A percentile compares a stretch with the other conserved stretches of the same genome.
Conservation (phyloP, 2,797 vertebrate genomes). For the Vespertilio murinus region DNA sequence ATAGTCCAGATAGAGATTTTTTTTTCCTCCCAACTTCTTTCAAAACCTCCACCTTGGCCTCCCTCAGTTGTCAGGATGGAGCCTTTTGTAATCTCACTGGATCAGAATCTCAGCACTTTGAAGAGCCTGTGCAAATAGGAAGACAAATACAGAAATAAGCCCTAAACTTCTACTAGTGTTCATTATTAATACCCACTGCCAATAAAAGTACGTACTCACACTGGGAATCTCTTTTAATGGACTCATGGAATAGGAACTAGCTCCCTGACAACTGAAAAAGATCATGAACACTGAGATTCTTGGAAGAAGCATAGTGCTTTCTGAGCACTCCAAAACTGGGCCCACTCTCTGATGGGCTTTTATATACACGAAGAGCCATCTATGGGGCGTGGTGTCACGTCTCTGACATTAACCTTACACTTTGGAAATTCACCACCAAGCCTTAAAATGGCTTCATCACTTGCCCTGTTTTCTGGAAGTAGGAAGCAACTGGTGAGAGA, state of each 20-base stretch:
- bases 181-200: background rate
- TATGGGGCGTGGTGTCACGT: background rate
- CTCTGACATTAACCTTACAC: background rate
- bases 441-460: background rate
- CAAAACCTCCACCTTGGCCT: background rate
- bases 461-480: background rate
- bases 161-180: background rate
- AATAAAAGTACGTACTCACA: background rate
- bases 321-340: background rate
- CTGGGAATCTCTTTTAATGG: background rate
- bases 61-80: no score
- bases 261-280: background rate
- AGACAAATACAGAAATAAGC: background rate
- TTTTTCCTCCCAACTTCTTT: background rate
- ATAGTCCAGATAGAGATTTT: background rate
- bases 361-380: background rate
- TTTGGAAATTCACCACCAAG: background rate
- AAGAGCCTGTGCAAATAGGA: background rate
- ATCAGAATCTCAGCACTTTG: background rate
- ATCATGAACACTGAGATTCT: background rate
- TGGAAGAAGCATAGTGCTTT: background rate
- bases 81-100: no score
- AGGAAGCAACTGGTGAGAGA: background rate
- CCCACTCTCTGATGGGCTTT: background rate
- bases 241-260: background rate